These are phyloP conservation scores for Epirrita christyi DNA, from an alignment of 2,888 invertebrate species.

Conservation along the genomic window DNA sequence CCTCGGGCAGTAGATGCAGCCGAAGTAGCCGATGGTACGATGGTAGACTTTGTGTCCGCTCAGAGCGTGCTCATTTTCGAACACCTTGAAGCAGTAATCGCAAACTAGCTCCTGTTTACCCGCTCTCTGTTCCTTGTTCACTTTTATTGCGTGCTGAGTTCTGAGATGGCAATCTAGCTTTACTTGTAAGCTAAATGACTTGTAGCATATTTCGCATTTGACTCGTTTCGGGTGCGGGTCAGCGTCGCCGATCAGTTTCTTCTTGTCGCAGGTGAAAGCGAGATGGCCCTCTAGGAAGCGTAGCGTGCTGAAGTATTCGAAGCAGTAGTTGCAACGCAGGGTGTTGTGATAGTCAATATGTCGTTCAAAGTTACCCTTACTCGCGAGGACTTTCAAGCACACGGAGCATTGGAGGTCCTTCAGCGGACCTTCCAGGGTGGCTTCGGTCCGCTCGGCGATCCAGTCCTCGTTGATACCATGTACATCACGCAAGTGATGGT, in stretches of 20 bases:
- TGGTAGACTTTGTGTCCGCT: conserved; percentile 74
- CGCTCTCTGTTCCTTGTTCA: conserved; percentile 55
- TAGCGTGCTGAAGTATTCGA: conserved; percentile 72
- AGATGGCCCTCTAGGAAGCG: conserved; percentile 77
- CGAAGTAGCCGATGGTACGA: conserved; percentile 71
- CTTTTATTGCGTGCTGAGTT: conserved; percentile 66
- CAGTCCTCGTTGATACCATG: conserved; percentile 74
- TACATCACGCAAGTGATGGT: conserved; percentile 70
- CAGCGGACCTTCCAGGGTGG: conserved; percentile 63
- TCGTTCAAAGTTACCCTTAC: conserved; percentile 77
- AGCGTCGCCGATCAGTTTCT: conserved; percentile 70
- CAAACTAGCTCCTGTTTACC: conserved; percentile 68
- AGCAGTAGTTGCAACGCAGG: conserved; percentile 79
- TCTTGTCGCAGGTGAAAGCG: conserved; percentile 75
- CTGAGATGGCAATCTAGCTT: conserved; percentile 79
- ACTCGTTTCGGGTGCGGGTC: conserved; percentile 71
- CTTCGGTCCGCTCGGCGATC: conserved; percentile 68
- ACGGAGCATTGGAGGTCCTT: conserved; percentile 77
- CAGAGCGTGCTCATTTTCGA: conserved; percentile 73
- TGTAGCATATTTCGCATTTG: conserved; percentile 77
- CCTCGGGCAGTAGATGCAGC: conserved; percentile 79
- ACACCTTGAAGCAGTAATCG: conserved; percentile 78
- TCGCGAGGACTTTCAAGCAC: conserved; percentile 75
- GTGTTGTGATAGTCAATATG: conserved; percentile 81
- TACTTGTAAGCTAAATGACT: conserved; percentile 78